phyloP scores from a whole-genome alignment of 2,888 invertebrate genomes.

The Phorcus lineatus region DNA sequence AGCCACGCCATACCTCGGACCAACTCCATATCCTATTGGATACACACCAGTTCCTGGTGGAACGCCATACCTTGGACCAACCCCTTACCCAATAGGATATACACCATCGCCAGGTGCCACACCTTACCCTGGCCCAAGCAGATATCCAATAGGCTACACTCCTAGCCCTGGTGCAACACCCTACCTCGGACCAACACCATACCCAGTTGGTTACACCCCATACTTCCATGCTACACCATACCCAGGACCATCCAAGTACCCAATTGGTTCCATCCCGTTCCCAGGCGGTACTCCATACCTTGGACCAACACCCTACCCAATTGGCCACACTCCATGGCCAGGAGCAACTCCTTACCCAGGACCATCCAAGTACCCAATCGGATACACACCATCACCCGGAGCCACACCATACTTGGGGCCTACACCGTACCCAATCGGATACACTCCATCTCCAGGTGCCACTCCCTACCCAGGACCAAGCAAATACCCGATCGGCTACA shows the following conservation, averaged over 20 bases:
- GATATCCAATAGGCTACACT: background rate
- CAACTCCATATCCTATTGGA: background rate
- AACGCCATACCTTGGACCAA: constrained; percentile 6
- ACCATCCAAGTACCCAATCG: background rate
- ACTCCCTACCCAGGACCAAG: background rate
- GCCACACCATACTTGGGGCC: background rate
- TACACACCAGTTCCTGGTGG: background rate
- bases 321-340: background rate
- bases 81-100: background rate
- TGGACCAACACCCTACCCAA: background rate
- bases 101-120: background rate
- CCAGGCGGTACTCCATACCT: background rate
- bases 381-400: background rate
- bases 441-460: background rate
- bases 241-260: constrained; percentile 2
- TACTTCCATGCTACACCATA: constrained; percentile 29
- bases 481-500: background rate
- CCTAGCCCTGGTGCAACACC: constrained; percentile 1
- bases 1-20: background rate
- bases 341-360: background rate
- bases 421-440: background rate
- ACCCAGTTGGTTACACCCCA: constrained; percentile 38
- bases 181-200: constrained; percentile 4
- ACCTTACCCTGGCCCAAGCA: background rate
- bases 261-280: background rate